phyloP scores from a whole-genome alignment of 2,113 vertebrate genomes.

The Sapayoa aenigma region DNA sequence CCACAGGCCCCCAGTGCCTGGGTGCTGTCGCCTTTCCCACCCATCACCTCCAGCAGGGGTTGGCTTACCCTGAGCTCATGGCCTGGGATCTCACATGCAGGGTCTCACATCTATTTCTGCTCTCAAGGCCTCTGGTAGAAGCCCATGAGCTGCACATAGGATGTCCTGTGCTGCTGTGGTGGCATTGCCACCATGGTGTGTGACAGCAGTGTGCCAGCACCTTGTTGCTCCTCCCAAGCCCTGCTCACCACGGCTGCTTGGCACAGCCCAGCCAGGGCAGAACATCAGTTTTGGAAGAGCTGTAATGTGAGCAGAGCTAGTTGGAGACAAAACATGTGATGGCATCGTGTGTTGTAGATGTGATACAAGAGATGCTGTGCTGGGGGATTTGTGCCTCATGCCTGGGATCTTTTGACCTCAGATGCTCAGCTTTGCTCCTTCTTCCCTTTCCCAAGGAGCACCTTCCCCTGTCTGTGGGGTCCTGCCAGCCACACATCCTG shows the following conservation, averaged over 20 bases:
- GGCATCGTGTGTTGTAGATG: rapidly evolving
- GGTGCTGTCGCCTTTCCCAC: not conserved
- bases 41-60: not conserved
- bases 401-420: not conserved
- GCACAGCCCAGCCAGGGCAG: not conserved
- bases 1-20: rapidly evolving
- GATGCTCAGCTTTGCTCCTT: not conserved
- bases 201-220: not conserved
- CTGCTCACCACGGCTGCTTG: rapidly evolving
- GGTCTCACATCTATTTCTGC: not conserved
- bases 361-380: not conserved
- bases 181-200: not conserved
- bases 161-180: not conserved
- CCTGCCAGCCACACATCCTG: not conserved
- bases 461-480: not conserved
- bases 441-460: not conserved
- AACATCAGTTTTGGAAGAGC: not conserved
- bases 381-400: not conserved
- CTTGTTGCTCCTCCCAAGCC: rapidly evolving
- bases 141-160: rapidly evolving
- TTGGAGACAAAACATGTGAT: not conserved
- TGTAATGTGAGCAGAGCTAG: not conserved
- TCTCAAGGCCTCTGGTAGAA: not conserved
- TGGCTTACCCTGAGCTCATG: not conserved
- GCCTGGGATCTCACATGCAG: rapidly evolving